These are phyloP conservation scores for Aromia moschata DNA, from an alignment of 2,888 invertebrate genomes.

Conservation along the genomic window DNA sequence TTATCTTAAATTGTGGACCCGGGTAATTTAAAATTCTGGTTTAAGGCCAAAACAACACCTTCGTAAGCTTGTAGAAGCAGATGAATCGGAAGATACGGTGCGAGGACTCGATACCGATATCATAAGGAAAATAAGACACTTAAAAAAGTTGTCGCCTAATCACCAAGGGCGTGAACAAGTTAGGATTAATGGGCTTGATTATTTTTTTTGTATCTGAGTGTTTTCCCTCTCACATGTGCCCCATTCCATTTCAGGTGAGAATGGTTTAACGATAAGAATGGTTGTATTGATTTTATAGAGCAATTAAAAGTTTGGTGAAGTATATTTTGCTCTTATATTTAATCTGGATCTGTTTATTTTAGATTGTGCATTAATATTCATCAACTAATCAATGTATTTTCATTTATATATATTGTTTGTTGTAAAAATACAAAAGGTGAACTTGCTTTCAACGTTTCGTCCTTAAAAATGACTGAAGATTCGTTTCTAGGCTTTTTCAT, in stretches of 20 bases:
- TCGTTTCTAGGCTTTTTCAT: too few species aligned
- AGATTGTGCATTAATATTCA: too few species aligned
- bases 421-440: too few species aligned
- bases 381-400: too few species aligned
- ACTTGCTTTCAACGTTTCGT: too few species aligned
- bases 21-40: constrained; percentile 29
- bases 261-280: too few species aligned
- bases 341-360: too few species aligned
- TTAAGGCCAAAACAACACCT: constrained; percentile 28
- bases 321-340: too few species aligned
- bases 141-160: constrained; percentile 12
- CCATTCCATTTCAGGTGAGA: not conserved
- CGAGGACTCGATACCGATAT: constrained; percentile 18
- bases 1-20: constrained; percentile 26
- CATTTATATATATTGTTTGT: too few species aligned
- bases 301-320: too few species aligned
- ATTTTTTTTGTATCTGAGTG: not conserved
- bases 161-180: constrained; percentile 17
- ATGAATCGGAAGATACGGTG: constrained; percentile 22
- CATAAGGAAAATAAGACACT: constrained; percentile 15
- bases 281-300: too few species aligned
- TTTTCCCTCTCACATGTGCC: not conserved
- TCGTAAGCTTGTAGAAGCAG: constrained; percentile 27
- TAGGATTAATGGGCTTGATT: not conserved
- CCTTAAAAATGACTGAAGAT: too few species aligned